Evolutionary conservation across 2,888 invertebrate genomes (phyloP).

Genomic region (Stomorhina lunata): DNA sequence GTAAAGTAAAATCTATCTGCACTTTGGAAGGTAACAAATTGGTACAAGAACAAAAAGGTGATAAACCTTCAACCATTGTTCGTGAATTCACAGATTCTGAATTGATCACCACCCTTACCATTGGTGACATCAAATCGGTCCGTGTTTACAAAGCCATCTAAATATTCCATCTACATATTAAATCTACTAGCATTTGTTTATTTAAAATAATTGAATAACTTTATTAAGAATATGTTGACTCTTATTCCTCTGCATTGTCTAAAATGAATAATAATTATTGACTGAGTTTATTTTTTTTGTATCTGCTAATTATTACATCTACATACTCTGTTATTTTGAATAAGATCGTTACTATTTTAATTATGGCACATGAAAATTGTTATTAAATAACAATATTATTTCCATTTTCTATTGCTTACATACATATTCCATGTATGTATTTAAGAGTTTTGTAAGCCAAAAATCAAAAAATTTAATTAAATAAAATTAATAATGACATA

Average conservation of each 20-base stretch:
- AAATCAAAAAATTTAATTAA: background rate
- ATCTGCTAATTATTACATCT: too few relatives aligned
- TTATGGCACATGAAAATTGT: slow-evolving; percentile 67
- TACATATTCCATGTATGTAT: slow-evolving; percentile 17
- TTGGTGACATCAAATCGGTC: slow-evolving; percentile 87
- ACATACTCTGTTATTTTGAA: slow-evolving; percentile 44
- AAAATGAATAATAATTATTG: slow-evolving; percentile 31
- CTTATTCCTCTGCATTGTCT: background rate
- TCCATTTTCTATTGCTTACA: slow-evolving; percentile 22
- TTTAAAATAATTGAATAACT: slow-evolving; percentile 2
- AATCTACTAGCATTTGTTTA: background rate
- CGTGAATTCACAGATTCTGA: slow-evolving; percentile 88
- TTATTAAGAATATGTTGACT: background rate
- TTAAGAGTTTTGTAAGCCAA: slow-evolving; percentile 30
- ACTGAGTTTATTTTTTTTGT: slow-evolving; percentile 67
- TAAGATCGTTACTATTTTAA: slow-evolving; percentile 55
- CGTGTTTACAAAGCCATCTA: slow-evolving; percentile 86
- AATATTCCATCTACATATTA: slow-evolving; percentile 67
- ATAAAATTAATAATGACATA: slow-evolving; percentile 7
- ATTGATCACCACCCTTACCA: slow-evolving; percentile 87
- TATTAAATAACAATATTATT: slow-evolving; percentile 71
- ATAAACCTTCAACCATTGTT: slow-evolving; percentile 85
- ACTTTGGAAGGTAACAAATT: slow-evolving; percentile 90
- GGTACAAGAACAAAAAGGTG: slow-evolving; percentile 89
- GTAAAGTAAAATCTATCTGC: slow-evolving; percentile 84